phyloP scores from a whole-genome alignment of 1,140 invertebrate genomes.

The Rhyzopertha dominica region DNA sequence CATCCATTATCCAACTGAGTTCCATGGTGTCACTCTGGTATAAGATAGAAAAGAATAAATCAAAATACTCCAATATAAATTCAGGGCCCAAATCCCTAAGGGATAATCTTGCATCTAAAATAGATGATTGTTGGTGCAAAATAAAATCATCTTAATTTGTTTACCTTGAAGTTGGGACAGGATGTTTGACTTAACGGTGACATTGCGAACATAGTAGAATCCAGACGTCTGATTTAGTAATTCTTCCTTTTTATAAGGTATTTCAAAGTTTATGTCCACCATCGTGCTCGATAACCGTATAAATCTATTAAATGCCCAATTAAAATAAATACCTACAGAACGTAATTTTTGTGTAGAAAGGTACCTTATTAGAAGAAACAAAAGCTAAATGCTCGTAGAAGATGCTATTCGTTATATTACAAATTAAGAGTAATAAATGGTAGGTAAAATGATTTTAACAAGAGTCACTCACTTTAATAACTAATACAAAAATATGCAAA shows the following conservation, averaged over 20 bases:
- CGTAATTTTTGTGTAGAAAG: too few relatives aligned
- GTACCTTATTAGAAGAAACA: too few relatives aligned
- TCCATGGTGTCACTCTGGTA: conserved; percentile 46
- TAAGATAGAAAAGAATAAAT: conserved; percentile 50
- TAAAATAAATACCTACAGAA: too few relatives aligned
- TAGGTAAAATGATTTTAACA: too few relatives aligned
- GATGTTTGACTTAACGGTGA: conserved; percentile 22
- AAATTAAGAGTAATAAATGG: too few relatives aligned
- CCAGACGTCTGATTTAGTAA: conserved; percentile 19
- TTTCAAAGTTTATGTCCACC: conserved; percentile 28
- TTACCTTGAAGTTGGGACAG: conserved; percentile 21
- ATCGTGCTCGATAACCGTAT: too few relatives aligned
- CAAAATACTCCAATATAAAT: conserved; percentile 58
- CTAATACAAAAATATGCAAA: too few relatives aligned
- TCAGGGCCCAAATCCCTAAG: conserved; percentile 42
- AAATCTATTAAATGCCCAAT: too few relatives aligned
- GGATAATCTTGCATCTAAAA: conserved; percentile 45
- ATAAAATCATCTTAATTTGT: conserved; percentile 8
- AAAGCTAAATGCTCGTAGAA: too few relatives aligned
- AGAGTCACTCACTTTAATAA: too few relatives aligned
- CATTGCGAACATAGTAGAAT: conserved; percentile 27
- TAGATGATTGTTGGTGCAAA: conserved; percentile 9
- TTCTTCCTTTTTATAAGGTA: conserved; percentile 26
- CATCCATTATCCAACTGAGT: conserved; percentile 34
- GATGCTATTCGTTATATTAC: too few relatives aligned